Base-by-base conservation (phyloP, 2,113 vertebrate genomes). In the Rhadina sibilatrix region DNA sequence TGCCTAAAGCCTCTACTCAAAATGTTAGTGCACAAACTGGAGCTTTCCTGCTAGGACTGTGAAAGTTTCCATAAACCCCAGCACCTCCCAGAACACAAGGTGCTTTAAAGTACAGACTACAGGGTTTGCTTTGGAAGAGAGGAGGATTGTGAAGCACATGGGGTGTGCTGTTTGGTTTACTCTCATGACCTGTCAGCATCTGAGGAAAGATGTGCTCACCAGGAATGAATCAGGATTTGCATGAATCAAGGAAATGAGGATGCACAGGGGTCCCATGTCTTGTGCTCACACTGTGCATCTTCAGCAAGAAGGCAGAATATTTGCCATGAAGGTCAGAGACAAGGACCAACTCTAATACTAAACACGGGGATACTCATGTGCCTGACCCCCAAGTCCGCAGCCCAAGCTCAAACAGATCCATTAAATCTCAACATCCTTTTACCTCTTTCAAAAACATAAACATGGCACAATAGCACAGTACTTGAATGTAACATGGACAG, bases 101-200 rank as follows among this genome's bases (percentile, higher is more conserved):
- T 27, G 49, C 59, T 77, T 60, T 35, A 40, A 12, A 31, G 46
- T 77, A 37, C 49, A 63, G 44, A 17, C 19, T 37, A 10, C 11
- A 24, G 23, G 27, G 15, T 37, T 69, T 83, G 68, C 33, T 66
- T 56, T 60, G 37, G 61, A 52, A 85, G 63, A 53, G 15, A 77
- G 0, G 0, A 49, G 35, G 31, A 49, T 42, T 3, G 0, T 27
- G 54, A 70, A 56, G 42, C 25, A 27, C 25, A 12, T 0, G 18
- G 17, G 2, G 6, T 27, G 17, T 50, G 70, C 59, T 69, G 24
- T 27, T 52, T 49, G 35, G 31, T 81, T 76, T 68, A 74, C 19
- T 57, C 28, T 72, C 52, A 5, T 33, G 30, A 63, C n/a, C 75
- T 33, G 42, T 23, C 65, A 70, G 52, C 47, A 82, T 23, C 33